A percentile compares a stretch with the other conserved stretches of the same genome.
phyloP scores from a whole-genome alignment of 2,113 vertebrate genomes.

The Eurystomus gularis region DNA sequence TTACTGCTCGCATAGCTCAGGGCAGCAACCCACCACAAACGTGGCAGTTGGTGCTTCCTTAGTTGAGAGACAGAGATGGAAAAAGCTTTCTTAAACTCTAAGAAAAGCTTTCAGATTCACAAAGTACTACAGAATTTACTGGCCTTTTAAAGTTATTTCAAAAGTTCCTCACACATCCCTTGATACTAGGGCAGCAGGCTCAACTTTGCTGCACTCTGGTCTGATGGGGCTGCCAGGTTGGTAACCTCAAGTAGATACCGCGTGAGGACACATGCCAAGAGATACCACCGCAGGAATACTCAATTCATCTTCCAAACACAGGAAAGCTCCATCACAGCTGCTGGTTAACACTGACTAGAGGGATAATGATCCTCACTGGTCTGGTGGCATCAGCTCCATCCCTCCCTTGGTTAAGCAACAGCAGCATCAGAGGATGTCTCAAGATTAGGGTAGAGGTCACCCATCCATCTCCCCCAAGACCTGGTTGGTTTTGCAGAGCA shows the following conservation, averaged over 20 bases:
- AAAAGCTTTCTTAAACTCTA: neutral
- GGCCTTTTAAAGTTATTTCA: neutral
- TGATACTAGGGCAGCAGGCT: accelerated
- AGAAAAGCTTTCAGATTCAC: neutral
- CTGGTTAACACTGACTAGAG: accelerated
- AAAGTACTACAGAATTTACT: neutral
- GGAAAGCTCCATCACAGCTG: neutral
- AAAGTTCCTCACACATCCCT: neutral
- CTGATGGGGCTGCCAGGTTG: neutral
- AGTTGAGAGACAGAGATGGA: neutral
- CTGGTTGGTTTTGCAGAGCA: neutral
- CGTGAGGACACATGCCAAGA: neutral
- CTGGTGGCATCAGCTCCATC: neutral
- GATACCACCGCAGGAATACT: neutral
- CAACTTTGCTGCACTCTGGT: accelerated
- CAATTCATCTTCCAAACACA: neutral
- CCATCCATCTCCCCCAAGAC: neutral
- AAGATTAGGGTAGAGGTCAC: neutral
- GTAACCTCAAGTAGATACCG: neutral
- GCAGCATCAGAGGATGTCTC: neutral
- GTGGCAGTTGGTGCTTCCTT: accelerated
- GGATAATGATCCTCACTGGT: accelerated
- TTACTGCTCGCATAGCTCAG: neutral
- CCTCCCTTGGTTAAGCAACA: neutral
- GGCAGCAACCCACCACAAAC: neutral